A percentile compares a stretch with the other conserved stretches of the same genome.
These are phyloP conservation scores for Apodemia hepburni DNA, from an alignment of 2,888 invertebrate genomes.

Conservation along the genomic window DNA sequence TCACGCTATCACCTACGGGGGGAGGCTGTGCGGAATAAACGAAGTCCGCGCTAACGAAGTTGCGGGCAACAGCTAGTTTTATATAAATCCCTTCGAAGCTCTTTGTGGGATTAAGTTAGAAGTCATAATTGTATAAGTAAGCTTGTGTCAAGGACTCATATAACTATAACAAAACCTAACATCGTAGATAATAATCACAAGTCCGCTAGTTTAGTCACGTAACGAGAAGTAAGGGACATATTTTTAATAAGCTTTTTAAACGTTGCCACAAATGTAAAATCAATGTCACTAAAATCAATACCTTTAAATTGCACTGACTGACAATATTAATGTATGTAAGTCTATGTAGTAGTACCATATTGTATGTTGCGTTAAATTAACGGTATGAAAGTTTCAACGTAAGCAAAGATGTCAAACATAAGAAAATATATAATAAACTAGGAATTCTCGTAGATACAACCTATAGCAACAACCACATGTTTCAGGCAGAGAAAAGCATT, in stretches of 20 bases:
- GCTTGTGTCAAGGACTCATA: not conserved
- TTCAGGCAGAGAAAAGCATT: too few species aligned
- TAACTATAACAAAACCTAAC: not conserved
- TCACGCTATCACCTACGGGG: too few species aligned
- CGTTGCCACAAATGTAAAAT: not conserved
- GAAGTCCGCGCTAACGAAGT: too few species aligned
- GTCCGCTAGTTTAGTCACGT: not conserved
- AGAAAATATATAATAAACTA: too few species aligned
- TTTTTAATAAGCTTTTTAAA: not conserved
- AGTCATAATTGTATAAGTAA: not conserved
- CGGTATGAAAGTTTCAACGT: too few species aligned
- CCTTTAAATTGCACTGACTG: not conserved
- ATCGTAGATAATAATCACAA: not conserved
- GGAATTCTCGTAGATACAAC: too few species aligned
- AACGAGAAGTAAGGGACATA: not conserved
- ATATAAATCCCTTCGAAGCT: too few species aligned
- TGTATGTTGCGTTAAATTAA: not conserved
- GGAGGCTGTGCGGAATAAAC: too few species aligned
- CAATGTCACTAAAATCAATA: not conserved
- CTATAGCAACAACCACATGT: too few species aligned
- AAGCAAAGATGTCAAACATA: too few species aligned
- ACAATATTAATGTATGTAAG: not conserved
- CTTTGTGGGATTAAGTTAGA: too few species aligned
- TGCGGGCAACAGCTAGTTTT: too few species aligned
- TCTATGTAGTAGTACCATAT: not conserved